phyloP scores from a whole-genome alignment of 2,113 vertebrate genomes.

The Hypomesus transpacificus region DNA sequence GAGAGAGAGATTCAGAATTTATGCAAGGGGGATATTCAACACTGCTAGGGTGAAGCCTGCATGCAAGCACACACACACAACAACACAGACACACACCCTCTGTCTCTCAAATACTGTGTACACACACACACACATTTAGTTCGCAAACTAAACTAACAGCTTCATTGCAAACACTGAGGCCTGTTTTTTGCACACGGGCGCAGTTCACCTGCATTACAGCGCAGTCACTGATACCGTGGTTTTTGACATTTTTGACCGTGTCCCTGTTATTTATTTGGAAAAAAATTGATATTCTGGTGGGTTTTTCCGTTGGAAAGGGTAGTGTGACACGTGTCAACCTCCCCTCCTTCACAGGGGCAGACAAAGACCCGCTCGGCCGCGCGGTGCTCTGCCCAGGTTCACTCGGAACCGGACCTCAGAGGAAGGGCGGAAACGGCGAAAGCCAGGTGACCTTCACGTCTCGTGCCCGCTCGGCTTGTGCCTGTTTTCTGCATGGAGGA shows the following conservation, averaged over 20 bases:
- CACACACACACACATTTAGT: background rate
- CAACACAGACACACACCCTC: background rate
- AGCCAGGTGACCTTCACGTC: background rate
- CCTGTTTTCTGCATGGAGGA: background rate
- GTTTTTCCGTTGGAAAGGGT: too few species aligned
- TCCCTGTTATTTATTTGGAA: too few species aligned
- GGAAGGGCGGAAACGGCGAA: background rate
- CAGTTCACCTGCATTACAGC: too few species aligned
- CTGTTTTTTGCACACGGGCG: too few species aligned
- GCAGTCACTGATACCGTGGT: too few species aligned
- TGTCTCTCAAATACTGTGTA: background rate
- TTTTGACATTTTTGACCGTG: too few species aligned
- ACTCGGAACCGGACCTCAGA: background rate
- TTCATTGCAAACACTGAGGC: too few species aligned
- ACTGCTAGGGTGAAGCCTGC: background rate
- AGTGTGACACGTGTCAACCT: background rate
- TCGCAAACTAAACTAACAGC: background rate
- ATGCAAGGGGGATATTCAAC: slow-evolving; percentile 2
- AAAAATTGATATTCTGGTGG: too few species aligned
- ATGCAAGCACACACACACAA: slow-evolving; percentile 10
- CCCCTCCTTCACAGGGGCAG: background rate
- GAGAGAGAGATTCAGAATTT: background rate
- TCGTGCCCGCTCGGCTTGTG: background rate
- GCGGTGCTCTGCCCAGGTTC: background rate
- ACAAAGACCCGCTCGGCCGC: background rate